Percentiles rank a stretch among this genome's conserved stretches.
These are phyloP conservation scores for Brachypalpus laphriformis DNA, from an alignment of 2,888 invertebrate species.

Conservation along the genomic window DNA sequence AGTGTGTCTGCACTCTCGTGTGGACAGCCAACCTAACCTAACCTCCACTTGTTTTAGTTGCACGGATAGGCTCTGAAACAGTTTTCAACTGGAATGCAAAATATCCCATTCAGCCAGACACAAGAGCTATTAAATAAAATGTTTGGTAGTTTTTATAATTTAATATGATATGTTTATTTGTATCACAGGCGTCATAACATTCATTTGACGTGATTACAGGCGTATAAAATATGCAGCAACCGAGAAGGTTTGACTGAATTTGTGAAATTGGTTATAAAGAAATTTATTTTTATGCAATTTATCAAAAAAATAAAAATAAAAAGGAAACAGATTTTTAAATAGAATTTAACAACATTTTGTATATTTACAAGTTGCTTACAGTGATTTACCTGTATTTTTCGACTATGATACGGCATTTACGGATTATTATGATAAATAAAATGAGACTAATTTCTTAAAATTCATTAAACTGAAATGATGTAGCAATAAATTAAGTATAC, in stretches of 20 bases:
- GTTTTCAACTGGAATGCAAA: not conserved
- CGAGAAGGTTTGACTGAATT: not conserved
- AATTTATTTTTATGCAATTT: not conserved
- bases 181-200: conserved; percentile 37
- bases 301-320: not conserved
- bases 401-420: conserved; percentile 35
- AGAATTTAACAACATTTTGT: not conserved
- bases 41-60: too few species aligned
- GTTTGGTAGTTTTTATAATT: not conserved
- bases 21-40: too few species aligned
- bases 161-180: conserved; percentile 24
- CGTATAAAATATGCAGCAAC: not conserved
- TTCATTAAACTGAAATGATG: conserved; percentile 31
- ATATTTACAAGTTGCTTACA: not conserved
- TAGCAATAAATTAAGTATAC: conserved; percentile 52
- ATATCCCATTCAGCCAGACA: not conserved
- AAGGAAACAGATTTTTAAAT: conserved; percentile 30
- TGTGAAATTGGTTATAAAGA: too few species aligned
- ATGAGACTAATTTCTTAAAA: conserved; percentile 29
- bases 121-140: not conserved
- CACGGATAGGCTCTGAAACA: too few species aligned
- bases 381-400: conserved; percentile 8
- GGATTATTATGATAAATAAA: conserved; percentile 29
- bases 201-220: conserved; percentile 3
- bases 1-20: too few species aligned